Conservation (phyloP, 1,140 invertebrate genomes). For the Dreissena rostriformis region DNA sequence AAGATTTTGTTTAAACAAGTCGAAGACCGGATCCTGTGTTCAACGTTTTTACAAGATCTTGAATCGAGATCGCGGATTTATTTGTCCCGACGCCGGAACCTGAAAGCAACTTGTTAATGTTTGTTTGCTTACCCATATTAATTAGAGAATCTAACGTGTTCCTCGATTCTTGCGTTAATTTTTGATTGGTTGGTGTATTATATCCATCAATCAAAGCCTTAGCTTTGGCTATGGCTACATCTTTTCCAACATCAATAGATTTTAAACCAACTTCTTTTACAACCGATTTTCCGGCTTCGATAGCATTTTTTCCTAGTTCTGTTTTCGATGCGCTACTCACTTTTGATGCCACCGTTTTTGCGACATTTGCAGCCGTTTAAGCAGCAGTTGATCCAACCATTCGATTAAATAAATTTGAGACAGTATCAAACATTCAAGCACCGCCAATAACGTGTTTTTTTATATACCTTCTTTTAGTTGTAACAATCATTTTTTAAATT, state of each 20-base stretch:
- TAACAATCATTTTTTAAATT: background rate
- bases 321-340: too few species aligned
- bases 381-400: background rate
- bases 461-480: background rate
- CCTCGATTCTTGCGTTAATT: background rate
- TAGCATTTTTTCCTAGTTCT: background rate
- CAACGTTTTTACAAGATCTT: slow-evolving; percentile 20
- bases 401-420: background rate
- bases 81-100: background rate
- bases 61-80: background rate
- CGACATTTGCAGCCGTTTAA: background rate
- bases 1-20: background rate
- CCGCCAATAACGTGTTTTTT: slow-evolving; percentile 8
- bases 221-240: background rate
- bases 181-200: background rate
- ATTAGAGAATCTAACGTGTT: background rate
- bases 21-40: background rate
- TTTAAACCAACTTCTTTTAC: background rate
- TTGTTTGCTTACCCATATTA: background rate
- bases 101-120: background rate
- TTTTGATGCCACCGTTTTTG: background rate
- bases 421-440: background rate
- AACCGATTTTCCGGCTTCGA: background rate
- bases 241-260: background rate
- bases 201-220: too few species aligned